Evolutionary conservation across 2,888 invertebrate species (phyloP).

Genomic region (Heliconius sara): DNA sequence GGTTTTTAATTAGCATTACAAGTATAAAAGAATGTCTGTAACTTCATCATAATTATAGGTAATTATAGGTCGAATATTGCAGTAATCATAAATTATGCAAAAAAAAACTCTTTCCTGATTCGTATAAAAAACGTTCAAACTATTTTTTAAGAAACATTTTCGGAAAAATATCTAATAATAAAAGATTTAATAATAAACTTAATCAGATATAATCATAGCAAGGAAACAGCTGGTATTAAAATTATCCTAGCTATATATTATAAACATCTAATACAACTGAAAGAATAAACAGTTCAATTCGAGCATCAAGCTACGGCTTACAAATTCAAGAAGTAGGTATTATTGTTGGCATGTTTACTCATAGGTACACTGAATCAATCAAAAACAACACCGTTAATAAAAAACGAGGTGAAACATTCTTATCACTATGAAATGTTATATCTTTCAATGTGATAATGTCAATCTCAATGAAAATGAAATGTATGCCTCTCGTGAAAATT

Average conservation of each 20-base stretch:
- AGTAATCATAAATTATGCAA: no score
- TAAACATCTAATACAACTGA: neutral
- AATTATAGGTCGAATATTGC: no score
- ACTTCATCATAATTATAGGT: no score
- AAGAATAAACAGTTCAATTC: neutral
- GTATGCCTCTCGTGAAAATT: neutral
- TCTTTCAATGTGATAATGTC: neutral
- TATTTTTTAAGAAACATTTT: no score
- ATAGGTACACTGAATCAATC: neutral
- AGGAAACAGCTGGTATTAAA: neutral
- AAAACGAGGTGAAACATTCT: neutral
- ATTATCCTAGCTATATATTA: no score
- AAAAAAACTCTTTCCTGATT: no score
- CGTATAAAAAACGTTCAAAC: neutral
- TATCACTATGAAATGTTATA: neutral
- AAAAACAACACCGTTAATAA: neutral
- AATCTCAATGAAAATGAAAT: neutral
- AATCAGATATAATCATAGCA: neutral
- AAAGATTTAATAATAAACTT: neutral
- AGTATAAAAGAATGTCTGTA: no score
- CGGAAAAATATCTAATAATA: neutral
- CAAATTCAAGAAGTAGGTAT: neutral
- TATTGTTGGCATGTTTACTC: neutral
- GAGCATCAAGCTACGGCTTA: neutral
- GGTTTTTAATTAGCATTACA: no score